A percentile compares a stretch with the other conserved stretches of the same genome.
These are phyloP conservation scores for Urocolius indicus DNA, from an alignment of 2,113 vertebrate species.

Conservation along the genomic window DNA sequence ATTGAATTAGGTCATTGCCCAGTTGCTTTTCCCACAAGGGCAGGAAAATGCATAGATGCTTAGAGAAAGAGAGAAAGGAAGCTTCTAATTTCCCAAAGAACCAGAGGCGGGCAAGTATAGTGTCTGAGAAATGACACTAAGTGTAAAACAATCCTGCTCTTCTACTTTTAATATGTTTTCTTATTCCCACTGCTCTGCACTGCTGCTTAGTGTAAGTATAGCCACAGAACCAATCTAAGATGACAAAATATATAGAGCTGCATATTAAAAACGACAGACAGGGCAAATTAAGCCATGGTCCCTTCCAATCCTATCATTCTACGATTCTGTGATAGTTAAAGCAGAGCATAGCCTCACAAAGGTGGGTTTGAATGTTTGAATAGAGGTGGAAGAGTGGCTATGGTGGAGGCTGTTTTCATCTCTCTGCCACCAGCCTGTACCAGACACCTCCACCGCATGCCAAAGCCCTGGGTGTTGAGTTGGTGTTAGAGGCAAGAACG, in stretches of 20 bases:
- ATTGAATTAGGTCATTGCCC: not conserved
- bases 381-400: accelerated
- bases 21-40: not conserved
- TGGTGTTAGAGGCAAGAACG: not conserved
- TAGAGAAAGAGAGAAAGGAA: not conserved
- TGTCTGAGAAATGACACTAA: not conserved
- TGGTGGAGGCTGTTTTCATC: not conserved
- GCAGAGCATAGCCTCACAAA: not conserved
- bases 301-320: too few species aligned
- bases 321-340: too few species aligned
- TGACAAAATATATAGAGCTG: not conserved
- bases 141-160: not conserved
- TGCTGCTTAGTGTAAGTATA: not conserved
- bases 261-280: not conserved
- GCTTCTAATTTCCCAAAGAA: not conserved
- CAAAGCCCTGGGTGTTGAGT: not conserved
- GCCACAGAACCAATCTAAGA: not conserved
- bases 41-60: not conserved
- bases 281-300: accelerated
- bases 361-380: not conserved
- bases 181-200: not conserved
- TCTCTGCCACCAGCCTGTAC: not conserved
- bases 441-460: accelerated
- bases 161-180: not conserved
- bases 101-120: not conserved